A percentile compares a stretch with the other conserved stretches of the same genome.
phyloP scores from a whole-genome alignment of 2,888 invertebrate genomes.

The Acrocyrtus sp. region DNA sequence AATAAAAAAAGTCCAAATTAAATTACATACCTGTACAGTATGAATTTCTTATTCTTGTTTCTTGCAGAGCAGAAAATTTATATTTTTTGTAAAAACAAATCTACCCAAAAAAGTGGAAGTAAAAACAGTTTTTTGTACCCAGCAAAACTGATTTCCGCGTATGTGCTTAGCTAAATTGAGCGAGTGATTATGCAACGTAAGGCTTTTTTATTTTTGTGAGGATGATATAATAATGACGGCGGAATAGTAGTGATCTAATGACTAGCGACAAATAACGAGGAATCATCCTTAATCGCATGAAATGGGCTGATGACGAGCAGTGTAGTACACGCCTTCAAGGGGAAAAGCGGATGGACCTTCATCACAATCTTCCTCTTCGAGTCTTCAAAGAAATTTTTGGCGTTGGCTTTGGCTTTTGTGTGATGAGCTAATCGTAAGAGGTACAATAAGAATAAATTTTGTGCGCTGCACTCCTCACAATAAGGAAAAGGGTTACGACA shows the following conservation, averaged over 20 bases:
- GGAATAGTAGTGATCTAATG: not conserved
- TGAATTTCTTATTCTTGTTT: not conserved
- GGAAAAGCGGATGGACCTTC: not conserved
- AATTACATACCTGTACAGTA: not conserved
- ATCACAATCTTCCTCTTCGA: not conserved
- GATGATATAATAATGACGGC: too few relatives aligned
- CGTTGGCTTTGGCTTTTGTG: too few relatives aligned
- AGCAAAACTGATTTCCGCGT: not conserved
- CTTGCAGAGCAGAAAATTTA: too few relatives aligned
- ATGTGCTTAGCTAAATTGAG: not conserved
- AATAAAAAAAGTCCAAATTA: not conserved
- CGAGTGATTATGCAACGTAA: not conserved
- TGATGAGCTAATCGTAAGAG: too few relatives aligned
- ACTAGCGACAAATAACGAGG: not conserved
- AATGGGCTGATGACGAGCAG: not conserved
- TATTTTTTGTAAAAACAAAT: too few relatives aligned
- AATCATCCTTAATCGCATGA: too few relatives aligned
- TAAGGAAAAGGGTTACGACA: not conserved
- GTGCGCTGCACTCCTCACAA: not conserved
- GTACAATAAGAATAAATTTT: not conserved
- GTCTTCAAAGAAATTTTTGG: not conserved
- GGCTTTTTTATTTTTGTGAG: not conserved
- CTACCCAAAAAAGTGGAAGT: too few relatives aligned
- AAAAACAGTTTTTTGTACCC: not conserved
- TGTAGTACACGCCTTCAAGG: not conserved